phyloP scores from a whole-genome alignment of 2,888 invertebrate genomes.

The Celastrina argiolus region DNA sequence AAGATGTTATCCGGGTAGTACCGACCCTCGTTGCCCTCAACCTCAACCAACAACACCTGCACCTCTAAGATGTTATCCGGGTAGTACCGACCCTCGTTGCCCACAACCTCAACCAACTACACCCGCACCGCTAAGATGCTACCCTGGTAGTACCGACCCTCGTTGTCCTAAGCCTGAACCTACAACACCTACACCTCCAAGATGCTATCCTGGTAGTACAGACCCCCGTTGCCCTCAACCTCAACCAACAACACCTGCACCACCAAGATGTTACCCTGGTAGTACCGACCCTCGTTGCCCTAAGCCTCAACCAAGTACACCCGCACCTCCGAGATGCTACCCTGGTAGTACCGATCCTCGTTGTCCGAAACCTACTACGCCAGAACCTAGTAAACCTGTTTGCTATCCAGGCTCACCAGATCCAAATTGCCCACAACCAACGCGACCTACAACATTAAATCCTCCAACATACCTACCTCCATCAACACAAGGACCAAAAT shows the following conservation, averaged over 20 bases:
- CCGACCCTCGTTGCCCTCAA: conserved; percentile 40
- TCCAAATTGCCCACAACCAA: conserved; percentile 38
- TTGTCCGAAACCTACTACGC: conserved; percentile 45
- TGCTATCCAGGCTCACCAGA: conserved; percentile 35
- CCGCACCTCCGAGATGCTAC: conserved; percentile 36
- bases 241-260: conserved; percentile 38
- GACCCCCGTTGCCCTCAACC: conserved; percentile 48
- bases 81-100: conserved; percentile 46
- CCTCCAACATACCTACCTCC: conserved; percentile 28
- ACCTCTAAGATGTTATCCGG: conserved; percentile 48
- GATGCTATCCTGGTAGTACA: conserved; percentile 42
- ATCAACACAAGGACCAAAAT: conserved; percentile 32
- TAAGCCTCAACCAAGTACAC: conserved; percentile 41
- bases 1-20: conserved; percentile 41
- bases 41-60: conserved; percentile 35
- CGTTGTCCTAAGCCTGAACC: conserved; percentile 42
- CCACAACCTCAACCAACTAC: conserved; percentile 41
- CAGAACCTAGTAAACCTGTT: conserved; percentile 33
- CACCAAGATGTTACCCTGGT: conserved; percentile 46
- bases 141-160: conserved; percentile 42
- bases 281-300: conserved; percentile 44
- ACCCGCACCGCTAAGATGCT: conserved; percentile 38
- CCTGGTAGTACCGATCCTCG: conserved; percentile 48
- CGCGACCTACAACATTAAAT: conserved; percentile 32
- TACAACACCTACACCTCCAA: conserved; percentile 38